These are phyloP conservation scores for Lepidurus packardi DNA, from an alignment of 1,140 invertebrate genomes.

Conservation along the genomic window DNA sequence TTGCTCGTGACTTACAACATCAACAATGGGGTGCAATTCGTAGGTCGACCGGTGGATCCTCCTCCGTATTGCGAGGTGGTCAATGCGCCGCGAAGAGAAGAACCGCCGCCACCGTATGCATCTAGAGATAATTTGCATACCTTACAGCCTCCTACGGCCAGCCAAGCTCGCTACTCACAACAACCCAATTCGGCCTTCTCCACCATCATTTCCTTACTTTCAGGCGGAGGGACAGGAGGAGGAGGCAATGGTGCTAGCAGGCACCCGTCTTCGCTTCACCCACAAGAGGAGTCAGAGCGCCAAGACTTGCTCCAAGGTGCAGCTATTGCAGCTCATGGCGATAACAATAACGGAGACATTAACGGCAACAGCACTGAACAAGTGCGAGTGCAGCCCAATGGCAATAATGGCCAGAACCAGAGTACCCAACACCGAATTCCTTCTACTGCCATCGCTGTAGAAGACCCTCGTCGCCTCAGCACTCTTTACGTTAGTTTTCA, in stretches of 20 bases:
- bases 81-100: slow-evolving; percentile 31
- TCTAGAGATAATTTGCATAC: slow-evolving; percentile 46
- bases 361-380: slow-evolving; percentile 38
- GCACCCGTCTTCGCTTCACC: slow-evolving; percentile 7
- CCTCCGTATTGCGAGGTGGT: slow-evolving; percentile 54
- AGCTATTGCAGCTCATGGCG: neutral
- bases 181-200: slow-evolving; percentile 20
- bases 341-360: slow-evolving; percentile 39
- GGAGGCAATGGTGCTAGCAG: neutral
- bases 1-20: slow-evolving; percentile 48
- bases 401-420: slow-evolving; percentile 28
- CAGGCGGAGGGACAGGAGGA: slow-evolving; percentile 17
- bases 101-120: slow-evolving; percentile 52
- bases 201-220: slow-evolving; percentile 20
- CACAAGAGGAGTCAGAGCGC: neutral
- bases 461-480: slow-evolving; percentile 18
- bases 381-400: slow-evolving; percentile 35
- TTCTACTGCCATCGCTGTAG: neutral
- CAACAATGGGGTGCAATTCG: slow-evolving; percentile 47
- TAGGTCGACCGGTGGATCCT: slow-evolving; percentile 43
- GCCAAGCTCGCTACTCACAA: neutral
- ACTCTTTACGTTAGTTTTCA: neutral
- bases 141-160: neutral
- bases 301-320: neutral
- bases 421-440: neutral